Base-by-base conservation (phyloP, 37 sponge, comb jelly and placozoan species). In the Hormiphora californensis region DNA sequence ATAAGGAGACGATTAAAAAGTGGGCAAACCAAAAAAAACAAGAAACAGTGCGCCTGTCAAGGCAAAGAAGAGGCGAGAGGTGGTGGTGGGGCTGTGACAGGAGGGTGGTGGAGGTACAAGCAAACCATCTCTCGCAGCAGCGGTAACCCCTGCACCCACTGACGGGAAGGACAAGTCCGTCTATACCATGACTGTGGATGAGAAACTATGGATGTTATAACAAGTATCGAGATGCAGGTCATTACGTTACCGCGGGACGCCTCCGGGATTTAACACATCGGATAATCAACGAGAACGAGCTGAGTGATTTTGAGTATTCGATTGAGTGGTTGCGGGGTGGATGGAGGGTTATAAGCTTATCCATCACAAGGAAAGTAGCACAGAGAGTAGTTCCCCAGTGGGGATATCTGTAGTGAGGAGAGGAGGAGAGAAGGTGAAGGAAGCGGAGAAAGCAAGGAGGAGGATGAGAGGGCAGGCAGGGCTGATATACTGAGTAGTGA, bases 171-270 rank as follows among this genome's bases (percentile, higher is more conserved):
- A 35, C 28, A 65, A 65, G 35, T 39, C 67, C 67, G 67, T 65
- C 8, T 65, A 65, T 39, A 65, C 35, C 21, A 65, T 65, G 67
- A 65, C 67, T 3, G 67, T 65, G 37, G 67, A 65, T 3, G 67
- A 65, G 67, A 65, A 65, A 38, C 37, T 65, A 38, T 65, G 67
- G 67, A 38, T 65, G 67, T 33, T 65, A 65, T 39, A 65, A 65
- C 67, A 65, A 65, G 37, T 65, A 65, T 39, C 34, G 67, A 4
- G 67, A 65, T 31, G 67, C 67, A 7, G 67, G 67, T 1, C 67
- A 65, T 39, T 65, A 65, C 67, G 67, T 65, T 2, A 65, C 67
- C 8, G 9, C 8, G 38, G 67, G n/a, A 5, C 62, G 62, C n/a
- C 62, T 59, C 62, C 11, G 62, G 27, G 62, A 59, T 27, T 27